Evolutionary conservation across 2,797 vertebrate genomes (phyloP), one percentile per base, ranked within the genome.

Genomic region (Falco cherrug): DNA sequence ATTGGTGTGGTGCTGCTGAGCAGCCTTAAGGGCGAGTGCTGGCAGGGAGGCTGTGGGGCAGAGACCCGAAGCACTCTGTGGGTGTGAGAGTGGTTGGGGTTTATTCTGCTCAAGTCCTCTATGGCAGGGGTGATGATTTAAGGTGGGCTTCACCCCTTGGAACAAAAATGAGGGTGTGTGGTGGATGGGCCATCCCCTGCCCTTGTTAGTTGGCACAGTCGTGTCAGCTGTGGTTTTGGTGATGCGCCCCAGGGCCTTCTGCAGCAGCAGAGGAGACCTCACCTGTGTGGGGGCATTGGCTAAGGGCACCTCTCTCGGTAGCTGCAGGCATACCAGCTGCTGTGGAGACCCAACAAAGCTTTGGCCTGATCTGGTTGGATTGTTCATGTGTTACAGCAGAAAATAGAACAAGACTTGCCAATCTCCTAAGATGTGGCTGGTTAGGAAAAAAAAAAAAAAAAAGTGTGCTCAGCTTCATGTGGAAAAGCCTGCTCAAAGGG

Each of bases 1-100:
- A 3, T 1, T 56, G 64, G 21, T 16, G 2, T 0, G 3, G 18
- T 84, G 75, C 59, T 25, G 9, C 0, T 10, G 47, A 51, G 33
- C 41, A 88, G 48, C 53, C 47, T 16, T 5, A 10, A 29, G 41
- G 16, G 35, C 24, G 53, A 41, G 39, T 4, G 69, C 63, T 60
- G 50, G 10, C 35, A 22, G 47, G 37, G n/a, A 17, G 28, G 78
- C 74, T 31, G 12, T 14, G 69, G 35, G 51, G 54, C 50, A 26
- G 14, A 78, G 61, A 45, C 15, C 20, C 3, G 41, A 65, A 57
- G 18, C 12, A 7, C 47, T 60, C 59, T 14, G 37, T 6, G 19
- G 26, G 5, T 41, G 1, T 67, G 6, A 21, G 18, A 35, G 41
- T 5, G 69, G 33, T 28, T 47, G 80, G 43, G 37, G 26, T 81